A percentile compares a stretch with the other conserved stretches of the same genome.
Evolutionary conservation across 2,888 invertebrate species (phyloP).

Genomic region (Patella depressa): DNA sequence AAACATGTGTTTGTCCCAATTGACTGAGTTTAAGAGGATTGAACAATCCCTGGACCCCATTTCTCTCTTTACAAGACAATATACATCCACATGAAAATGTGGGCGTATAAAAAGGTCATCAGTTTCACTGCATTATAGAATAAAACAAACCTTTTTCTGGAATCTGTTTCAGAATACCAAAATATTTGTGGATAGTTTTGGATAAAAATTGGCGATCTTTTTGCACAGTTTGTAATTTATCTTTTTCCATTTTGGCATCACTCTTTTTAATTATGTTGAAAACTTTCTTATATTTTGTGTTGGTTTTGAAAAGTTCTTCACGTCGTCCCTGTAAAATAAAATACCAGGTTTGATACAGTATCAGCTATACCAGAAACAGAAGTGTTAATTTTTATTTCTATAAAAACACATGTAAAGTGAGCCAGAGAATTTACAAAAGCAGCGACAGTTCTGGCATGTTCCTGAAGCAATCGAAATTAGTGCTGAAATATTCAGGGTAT

Average conservation of each 20-base stretch:
- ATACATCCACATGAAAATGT: no score
- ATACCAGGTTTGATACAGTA: background rate
- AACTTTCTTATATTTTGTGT: constrained; percentile 91
- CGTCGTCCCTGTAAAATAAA: constrained; percentile 77
- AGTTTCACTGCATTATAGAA: no score
- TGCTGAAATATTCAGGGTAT: no score
- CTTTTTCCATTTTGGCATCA: constrained; percentile 73
- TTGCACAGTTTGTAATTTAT: constrained; percentile 71
- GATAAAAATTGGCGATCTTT: constrained; percentile 92
- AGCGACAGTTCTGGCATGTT: no score
- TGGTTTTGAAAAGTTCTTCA: constrained; percentile 87
- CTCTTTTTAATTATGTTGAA: constrained; percentile 92
- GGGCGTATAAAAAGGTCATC: no score
- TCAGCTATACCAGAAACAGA: background rate
- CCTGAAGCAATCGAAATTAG: no score
- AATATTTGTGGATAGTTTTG: constrained; percentile 88
- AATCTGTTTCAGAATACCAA: constrained; percentile 84
- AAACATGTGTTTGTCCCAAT: no score
- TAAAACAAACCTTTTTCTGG: constrained; percentile 55
- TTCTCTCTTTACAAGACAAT: no score
- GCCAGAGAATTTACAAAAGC: no score
- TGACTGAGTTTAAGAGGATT: no score
- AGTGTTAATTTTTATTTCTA: background rate
- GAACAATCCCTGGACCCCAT: no score
- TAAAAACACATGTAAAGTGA: no score